phyloP scores from a whole-genome alignment of 2,797 vertebrate genomes.

The Sebastes hubbsi region DNA sequence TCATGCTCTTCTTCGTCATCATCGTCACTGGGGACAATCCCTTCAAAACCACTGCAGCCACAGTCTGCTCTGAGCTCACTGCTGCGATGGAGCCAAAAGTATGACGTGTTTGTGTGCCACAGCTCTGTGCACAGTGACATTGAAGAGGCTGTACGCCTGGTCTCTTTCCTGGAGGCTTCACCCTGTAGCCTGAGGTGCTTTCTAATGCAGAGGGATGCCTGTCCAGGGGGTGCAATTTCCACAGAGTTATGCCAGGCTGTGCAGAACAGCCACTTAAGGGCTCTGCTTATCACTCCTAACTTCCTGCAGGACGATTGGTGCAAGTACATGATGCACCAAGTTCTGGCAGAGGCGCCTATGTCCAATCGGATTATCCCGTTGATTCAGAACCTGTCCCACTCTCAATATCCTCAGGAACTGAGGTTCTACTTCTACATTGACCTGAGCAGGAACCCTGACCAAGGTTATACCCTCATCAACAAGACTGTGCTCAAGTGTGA shows the following conservation, averaged over 20 bases:
- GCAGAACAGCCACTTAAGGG: slow-evolving; percentile 85
- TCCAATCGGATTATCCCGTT: slow-evolving; percentile 86
- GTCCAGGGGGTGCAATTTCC: slow-evolving; percentile 77
- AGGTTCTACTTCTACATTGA: slow-evolving; percentile 84
- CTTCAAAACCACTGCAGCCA: neutral
- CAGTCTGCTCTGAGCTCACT: slow-evolving; percentile 27
- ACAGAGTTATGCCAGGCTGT: slow-evolving; percentile 86
- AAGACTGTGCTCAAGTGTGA: slow-evolving; percentile 84
- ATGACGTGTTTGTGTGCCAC: slow-evolving; percentile 90
- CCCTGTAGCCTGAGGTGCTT: slow-evolving; percentile 85
- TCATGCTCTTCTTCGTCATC: neutral
- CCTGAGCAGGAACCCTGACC: slow-evolving; percentile 66
- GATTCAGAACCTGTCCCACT: slow-evolving; percentile 75
- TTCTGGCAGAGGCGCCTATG: slow-evolving; percentile 82
- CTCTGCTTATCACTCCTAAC: slow-evolving; percentile 85
- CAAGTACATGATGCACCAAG: slow-evolving; percentile 91
- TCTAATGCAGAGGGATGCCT: slow-evolving; percentile 83
- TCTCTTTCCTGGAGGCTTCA: slow-evolving; percentile 84
- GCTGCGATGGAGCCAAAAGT: slow-evolving; percentile 81
- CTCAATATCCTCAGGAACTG: slow-evolving; percentile 85
- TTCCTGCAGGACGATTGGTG: slow-evolving; percentile 90
- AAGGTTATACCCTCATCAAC: slow-evolving; percentile 80
- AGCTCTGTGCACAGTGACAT: slow-evolving; percentile 75
- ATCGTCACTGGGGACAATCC: neutral
- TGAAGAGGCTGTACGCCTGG: slow-evolving; percentile 80